A percentile compares a stretch with the other conserved stretches of the same genome.
These are phyloP conservation scores for Agriopis leucophaearia DNA, from an alignment of 2,888 invertebrate genomes.

Conservation along the genomic window DNA sequence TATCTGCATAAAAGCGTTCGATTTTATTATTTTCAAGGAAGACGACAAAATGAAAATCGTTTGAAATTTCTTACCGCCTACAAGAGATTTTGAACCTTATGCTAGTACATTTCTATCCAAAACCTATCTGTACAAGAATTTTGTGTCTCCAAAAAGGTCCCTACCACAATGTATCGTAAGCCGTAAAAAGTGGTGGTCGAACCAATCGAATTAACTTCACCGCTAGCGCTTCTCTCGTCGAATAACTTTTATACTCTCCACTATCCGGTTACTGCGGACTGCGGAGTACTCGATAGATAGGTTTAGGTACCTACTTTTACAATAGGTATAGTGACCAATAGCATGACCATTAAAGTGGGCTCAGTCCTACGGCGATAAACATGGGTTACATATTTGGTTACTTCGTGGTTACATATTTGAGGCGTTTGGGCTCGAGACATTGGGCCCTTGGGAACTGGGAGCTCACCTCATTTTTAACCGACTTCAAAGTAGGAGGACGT, in stretches of 20 bases:
- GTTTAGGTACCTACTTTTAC: too few relatives aligned
- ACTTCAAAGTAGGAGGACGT: too few relatives aligned
- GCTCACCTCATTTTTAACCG: too few relatives aligned
- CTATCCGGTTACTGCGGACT: slow-evolving; percentile 33
- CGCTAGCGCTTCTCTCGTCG: slow-evolving; percentile 26
- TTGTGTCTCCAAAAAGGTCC: slow-evolving; percentile 5
- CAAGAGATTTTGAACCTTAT: not conserved
- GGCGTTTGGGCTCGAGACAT: too few relatives aligned
- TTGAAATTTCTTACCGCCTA: not conserved
- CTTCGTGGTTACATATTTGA: too few relatives aligned
- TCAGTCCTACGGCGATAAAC: too few relatives aligned
- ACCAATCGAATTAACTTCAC: slow-evolving; percentile 29
- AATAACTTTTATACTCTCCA: slow-evolving; percentile 32
- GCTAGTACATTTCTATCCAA: not conserved
- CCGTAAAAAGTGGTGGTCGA: slow-evolving; percentile 15
- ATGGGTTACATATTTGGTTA: too few relatives aligned
- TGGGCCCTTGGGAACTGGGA: too few relatives aligned
- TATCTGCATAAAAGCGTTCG: too few relatives aligned
- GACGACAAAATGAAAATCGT: not conserved
- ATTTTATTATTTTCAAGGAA: not conserved
- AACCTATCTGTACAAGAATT: not conserved
- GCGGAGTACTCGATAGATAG: not conserved
- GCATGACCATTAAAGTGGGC: too few relatives aligned
- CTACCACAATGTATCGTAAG: slow-evolving; percentile 5
- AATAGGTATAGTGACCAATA: too few relatives aligned